Percentiles rank a stretch among this genome's conserved stretches.
Conservation (phyloP, 2,113 vertebrate species). For the Tachysurus fulvidraco region DNA sequence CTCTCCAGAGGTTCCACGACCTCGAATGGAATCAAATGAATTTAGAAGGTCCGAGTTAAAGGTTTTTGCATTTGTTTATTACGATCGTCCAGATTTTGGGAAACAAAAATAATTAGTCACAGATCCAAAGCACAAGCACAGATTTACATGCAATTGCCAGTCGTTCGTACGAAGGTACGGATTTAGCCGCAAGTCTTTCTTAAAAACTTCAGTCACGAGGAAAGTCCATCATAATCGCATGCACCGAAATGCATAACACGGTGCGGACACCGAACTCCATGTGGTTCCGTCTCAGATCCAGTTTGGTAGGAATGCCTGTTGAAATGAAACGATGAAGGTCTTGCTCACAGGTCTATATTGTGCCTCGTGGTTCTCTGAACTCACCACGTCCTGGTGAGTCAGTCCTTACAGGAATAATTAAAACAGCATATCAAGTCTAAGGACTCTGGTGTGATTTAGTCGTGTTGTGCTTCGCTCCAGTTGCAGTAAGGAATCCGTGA, state of each 20-base stretch:
- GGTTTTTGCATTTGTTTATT: slow-evolving; percentile 68
- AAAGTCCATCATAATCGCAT: neutral
- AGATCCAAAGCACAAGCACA: slow-evolving; percentile 64
- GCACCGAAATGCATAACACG: neutral
- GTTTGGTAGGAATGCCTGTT: neutral
- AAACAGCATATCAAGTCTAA: neutral
- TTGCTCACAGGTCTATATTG: neutral
- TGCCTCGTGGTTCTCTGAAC: neutral
- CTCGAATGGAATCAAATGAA: neutral
- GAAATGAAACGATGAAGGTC: neutral
- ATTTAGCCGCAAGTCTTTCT: neutral
- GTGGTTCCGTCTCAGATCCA: neutral
- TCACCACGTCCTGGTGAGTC: neutral
- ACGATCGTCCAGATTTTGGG: slow-evolving; percentile 55
- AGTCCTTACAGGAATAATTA: no score
- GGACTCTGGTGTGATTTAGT: neutral
- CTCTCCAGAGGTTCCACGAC: neutral
- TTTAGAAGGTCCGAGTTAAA: neutral
- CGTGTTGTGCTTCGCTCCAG: neutral
- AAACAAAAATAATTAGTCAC: slow-evolving; percentile 58
- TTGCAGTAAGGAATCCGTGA: neutral
- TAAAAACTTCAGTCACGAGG: neutral
- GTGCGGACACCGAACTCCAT: neutral
- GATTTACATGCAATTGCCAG: slow-evolving; percentile 67
- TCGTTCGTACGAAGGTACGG: slow-evolving; percentile 48